Evolutionary conservation across 2,797 vertebrate genomes (phyloP), one percentile per base, ranked within the genome.

Genomic region (Chelidonichthys spinosus): DNA sequence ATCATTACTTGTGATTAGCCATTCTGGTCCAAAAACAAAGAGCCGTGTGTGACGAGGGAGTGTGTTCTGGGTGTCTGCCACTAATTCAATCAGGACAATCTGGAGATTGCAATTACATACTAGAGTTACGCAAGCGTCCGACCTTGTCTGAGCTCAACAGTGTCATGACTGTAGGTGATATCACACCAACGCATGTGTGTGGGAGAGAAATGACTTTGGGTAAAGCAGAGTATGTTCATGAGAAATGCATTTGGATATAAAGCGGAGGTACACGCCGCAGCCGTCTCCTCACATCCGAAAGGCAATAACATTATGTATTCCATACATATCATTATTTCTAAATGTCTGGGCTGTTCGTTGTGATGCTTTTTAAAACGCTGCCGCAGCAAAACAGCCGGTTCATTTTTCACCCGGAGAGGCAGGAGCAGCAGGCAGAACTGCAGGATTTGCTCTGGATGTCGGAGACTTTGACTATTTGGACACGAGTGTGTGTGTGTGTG

Each of bases 1-100:
- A 83, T 81, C 86, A 88, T 81, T 77, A 84, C 58, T 25, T 43
- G 70, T 35, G 40, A 90, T 88, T 87, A 85, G 70, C 59, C 61
- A 71, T 82, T 79, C 76, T 81, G 58, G 40, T 82, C 78, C 58
- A 86, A 86, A 25, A 79, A 88, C 85, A 92, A 88, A 89, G 76
- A 76, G 59, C 69, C 17, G 40, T 63, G 69, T 69, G 61, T 75
- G 78, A 80, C n/a, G 33, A 71, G 72, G 58, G 67, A 65, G 13
- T 59, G 11, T 44, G 60, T 47, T 66, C 77, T 72, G 78, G 74
- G 71, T 54, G 61, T 69, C 58, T 72, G 84, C 79, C 77, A 74
- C 63, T 79, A 75, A 89, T 87, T 90, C 70, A 87, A 82, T 87
- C 84, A 79, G 60, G 60, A 62, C 68, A 82, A 88, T 82, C 73